Conservation (phyloP, 2,113 vertebrate species). For the Coturnix japonica region DNA sequence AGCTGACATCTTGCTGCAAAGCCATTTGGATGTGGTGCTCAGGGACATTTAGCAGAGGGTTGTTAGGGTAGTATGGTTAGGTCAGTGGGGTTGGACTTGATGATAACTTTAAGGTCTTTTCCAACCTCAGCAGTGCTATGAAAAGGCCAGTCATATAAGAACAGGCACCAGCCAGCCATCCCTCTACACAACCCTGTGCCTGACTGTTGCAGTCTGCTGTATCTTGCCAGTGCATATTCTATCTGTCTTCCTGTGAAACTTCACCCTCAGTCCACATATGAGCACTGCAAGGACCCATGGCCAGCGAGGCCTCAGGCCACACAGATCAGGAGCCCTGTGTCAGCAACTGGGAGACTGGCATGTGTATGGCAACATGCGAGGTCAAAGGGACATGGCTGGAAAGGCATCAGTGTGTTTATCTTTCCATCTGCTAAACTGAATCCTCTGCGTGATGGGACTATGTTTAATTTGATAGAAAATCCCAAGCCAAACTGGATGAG, state of each 20-base stretch:
- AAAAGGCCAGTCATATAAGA: not conserved
- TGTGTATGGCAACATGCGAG: rapidly evolving
- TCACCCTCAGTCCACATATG: not conserved
- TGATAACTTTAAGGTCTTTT: no score
- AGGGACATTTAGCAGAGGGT: no score
- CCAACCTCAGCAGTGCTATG: no score
- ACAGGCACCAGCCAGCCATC: not conserved
- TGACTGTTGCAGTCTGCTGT: rapidly evolving
- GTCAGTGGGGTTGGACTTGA: no score
- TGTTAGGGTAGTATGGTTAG: no score
- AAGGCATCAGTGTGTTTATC: not conserved
- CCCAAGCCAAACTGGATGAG: not conserved
- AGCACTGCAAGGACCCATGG: not conserved
- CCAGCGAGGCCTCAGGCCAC: not conserved
- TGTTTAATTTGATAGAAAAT: not conserved
- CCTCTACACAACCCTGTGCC: not conserved
- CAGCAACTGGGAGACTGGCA: not conserved
- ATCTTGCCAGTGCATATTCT: not conserved
- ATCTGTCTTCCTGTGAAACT: not conserved
- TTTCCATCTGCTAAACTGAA: not conserved
- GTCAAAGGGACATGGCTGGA: not conserved
- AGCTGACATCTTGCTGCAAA: no score
- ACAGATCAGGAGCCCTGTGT: not conserved
- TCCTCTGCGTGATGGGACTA: not conserved
- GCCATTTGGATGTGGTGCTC: no score